Conservation (phyloP, 2,797 vertebrate species). For the Miichthys miiuy region DNA sequence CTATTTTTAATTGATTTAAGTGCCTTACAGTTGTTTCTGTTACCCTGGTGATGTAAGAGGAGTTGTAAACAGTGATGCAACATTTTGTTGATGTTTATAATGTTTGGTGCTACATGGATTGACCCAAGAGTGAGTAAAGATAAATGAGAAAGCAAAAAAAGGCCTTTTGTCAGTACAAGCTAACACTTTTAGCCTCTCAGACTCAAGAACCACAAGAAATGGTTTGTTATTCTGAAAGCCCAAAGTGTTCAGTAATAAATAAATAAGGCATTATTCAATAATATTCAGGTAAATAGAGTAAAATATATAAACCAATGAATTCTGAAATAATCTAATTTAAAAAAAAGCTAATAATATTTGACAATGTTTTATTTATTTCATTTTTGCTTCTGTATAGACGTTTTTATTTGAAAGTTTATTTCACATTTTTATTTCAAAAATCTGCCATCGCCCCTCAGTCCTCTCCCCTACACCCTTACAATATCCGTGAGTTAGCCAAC, state of each 20-base stretch:
- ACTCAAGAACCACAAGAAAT: slow-evolving; percentile 31
- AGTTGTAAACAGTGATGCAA: slow-evolving; percentile 45
- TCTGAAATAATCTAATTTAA: neutral
- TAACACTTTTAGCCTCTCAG: slow-evolving; percentile 26
- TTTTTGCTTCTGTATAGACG: neutral
- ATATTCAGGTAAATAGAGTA: slow-evolving; percentile 2
- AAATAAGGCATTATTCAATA: slow-evolving; percentile 9
- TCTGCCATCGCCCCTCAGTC: too few relatives aligned
- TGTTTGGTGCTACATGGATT: slow-evolving; percentile 62
- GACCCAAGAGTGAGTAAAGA: slow-evolving; percentile 32
- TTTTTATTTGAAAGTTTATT: neutral
- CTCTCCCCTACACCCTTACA: too few relatives aligned
- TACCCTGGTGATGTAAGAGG: slow-evolving; percentile 46
- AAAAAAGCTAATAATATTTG: neutral
- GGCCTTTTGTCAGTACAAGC: slow-evolving; percentile 34
- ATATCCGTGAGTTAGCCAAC: neutral
- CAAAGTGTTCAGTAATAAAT: slow-evolving; percentile 51
- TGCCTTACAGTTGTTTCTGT: slow-evolving; percentile 80
- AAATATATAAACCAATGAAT: slow-evolving; percentile 7
- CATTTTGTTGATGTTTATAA: slow-evolving; percentile 47
- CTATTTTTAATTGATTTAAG: slow-evolving; percentile 72
- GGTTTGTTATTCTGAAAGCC: slow-evolving; percentile 34
- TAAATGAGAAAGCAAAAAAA: slow-evolving; percentile 26
- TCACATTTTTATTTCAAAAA: neutral
- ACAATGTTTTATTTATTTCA: slow-evolving; percentile 9